Base-by-base conservation (phyloP, 2,888 invertebrate genomes). In the Sphecodes monilicornis region DNA sequence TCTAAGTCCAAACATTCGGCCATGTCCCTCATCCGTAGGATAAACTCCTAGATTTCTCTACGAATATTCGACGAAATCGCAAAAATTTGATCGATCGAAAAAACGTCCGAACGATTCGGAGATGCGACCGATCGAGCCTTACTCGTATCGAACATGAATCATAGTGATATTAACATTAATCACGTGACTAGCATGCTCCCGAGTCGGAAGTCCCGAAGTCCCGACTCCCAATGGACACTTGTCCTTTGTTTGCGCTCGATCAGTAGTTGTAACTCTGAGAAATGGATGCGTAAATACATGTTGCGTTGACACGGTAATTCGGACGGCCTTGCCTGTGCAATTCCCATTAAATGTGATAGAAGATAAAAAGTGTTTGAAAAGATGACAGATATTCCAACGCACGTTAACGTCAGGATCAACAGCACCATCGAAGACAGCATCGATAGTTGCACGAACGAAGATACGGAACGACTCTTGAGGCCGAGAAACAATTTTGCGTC, bases 401-500 rank as follows among this genome's bases (percentile, higher is more conserved):
- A 91, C 22, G 76, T 84, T 1, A 92, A 90, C 50, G 88, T 89
- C 18, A 71, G 86, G 29, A 91, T 90, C 29, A 90, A 91, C 71
- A 75, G 83, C 22, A 85, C 76, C n/a, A 43, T 88, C 69, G 85
- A 88, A 29, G 87, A 85, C 3, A 80, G 11, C 32, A 66, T 85
- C 22, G 79, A 90, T 3, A 72, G 22, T 36, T 75, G 22, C 16
- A 32, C 3, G 5, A 76, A 66, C 11, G 84, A 83, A 16, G 90
- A 90, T 26, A 76, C 32, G 11, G 91, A 92, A 13, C 90, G 79
- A 75, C 79, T 92, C 39, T 29, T 91, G 18, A 91, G 88, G 60
- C 92, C 93, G 0, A 92, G 94, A 77, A 93, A 94, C 78, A 93
- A 94, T 87, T 94, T 94, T 77, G 89, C 92, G 0, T 94, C 94